These are phyloP conservation scores for Propsilocerus akamusi DNA, from an alignment of 1,140 invertebrate genomes.

Conservation along the genomic window DNA sequence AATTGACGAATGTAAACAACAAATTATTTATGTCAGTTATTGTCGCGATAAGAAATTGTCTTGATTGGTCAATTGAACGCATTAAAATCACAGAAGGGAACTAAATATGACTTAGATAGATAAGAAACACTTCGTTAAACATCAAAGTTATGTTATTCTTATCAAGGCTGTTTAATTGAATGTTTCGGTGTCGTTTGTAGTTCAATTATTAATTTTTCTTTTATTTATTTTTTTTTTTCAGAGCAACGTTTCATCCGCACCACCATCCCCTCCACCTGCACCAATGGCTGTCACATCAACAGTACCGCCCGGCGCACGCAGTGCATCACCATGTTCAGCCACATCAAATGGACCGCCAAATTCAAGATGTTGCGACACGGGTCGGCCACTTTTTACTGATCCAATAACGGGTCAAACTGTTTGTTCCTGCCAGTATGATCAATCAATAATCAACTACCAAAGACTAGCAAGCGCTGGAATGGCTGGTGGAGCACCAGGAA, in stretches of 20 bases:
- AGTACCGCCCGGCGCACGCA: conserved; percentile 29
- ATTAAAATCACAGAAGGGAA: too few relatives aligned
- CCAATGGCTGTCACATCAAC: conserved; percentile 21
- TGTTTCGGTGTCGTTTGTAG: too few relatives aligned
- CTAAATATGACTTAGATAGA: too few relatives aligned
- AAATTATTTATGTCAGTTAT: too few relatives aligned
- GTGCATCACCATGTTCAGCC: conserved; percentile 25
- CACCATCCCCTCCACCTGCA: conserved; percentile 20
- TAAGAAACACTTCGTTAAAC: too few relatives aligned
- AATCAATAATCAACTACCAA: conserved; percentile 50
- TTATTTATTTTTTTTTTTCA: conserved; percentile 7
- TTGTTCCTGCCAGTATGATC: conserved; percentile 78
- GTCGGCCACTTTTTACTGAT: conserved; percentile 77
- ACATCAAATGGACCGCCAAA: conserved; percentile 18
- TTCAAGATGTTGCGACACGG: conserved; percentile 75
- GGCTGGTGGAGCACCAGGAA: conserved; percentile 24
- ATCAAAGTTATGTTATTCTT: too few relatives aligned
- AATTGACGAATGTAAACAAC: too few relatives aligned
- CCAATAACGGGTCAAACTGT: conserved; percentile 80
- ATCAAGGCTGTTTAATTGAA: too few relatives aligned
- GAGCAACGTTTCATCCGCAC: conserved; percentile 25
- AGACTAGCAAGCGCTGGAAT: conserved; percentile 47
- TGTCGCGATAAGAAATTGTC: too few relatives aligned
- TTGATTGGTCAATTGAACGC: not conserved
- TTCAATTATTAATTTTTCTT: not conserved